These are phyloP conservation scores for Merodon equestris DNA, from an alignment of 2,888 invertebrate genomes.

Conservation along the genomic window DNA sequence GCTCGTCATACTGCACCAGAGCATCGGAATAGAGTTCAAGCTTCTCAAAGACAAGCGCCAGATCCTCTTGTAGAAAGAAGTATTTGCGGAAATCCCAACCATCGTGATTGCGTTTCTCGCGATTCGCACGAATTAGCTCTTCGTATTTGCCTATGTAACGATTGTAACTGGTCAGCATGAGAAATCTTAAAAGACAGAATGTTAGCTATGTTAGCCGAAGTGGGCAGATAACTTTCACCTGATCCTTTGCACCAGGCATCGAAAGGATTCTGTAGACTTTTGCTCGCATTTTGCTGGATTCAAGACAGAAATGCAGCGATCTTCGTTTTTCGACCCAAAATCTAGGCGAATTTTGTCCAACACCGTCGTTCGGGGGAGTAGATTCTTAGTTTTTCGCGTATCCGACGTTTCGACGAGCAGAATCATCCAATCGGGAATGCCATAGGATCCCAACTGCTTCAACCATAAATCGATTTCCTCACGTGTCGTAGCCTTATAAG, in stretches of 20 bases:
- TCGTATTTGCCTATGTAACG: slow-evolving; percentile 91
- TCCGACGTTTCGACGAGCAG: slow-evolving; percentile 95
- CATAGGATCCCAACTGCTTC: slow-evolving; percentile 86
- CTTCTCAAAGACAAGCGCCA: slow-evolving; percentile 97
- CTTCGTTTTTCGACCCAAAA: slow-evolving; percentile 93
- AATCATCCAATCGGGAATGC: slow-evolving; percentile 95
- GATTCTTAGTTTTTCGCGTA: slow-evolving; percentile 92
- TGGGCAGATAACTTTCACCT: slow-evolving; percentile 80
- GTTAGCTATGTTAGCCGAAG: neutral
- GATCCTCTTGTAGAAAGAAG: slow-evolving; percentile 95
- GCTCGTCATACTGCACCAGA: slow-evolving; percentile 96
- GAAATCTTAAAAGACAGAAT: slow-evolving; percentile 69
- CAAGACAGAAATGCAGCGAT: slow-evolving; percentile 92
- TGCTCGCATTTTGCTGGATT: slow-evolving; percentile 95
- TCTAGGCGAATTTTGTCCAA: slow-evolving; percentile 96
- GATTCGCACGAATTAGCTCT: slow-evolving; percentile 92
- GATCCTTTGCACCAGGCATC: slow-evolving; percentile 89
- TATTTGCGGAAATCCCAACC: slow-evolving; percentile 97
- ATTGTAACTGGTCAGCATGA: slow-evolving; percentile 92
- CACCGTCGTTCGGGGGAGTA: slow-evolving; percentile 94
- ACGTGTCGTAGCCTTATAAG: slow-evolving; percentile 91
- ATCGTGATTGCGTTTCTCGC: slow-evolving; percentile 92
- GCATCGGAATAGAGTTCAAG: slow-evolving; percentile 95
- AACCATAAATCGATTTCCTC: slow-evolving; percentile 95
- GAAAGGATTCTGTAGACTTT: slow-evolving; percentile 94